Evolutionary conservation across 92 coral and sea anemone species (phyloP), one percentile per base, ranked within the genome.

Genomic region (Palythoa caribaeorum): DNA sequence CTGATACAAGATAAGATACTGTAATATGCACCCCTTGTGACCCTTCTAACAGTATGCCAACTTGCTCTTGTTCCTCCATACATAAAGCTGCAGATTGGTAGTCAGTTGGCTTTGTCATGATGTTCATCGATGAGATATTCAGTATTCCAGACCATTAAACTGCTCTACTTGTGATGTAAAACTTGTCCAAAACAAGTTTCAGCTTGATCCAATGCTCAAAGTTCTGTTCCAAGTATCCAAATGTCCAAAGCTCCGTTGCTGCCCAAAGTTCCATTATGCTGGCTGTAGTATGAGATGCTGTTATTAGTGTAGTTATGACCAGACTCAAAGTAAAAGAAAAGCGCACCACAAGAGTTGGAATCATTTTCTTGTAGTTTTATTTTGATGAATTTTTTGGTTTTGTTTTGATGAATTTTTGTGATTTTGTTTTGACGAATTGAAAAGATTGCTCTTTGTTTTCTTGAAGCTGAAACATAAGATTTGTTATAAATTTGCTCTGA

Each of bases 61-160:
- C 86, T 81, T 81, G 76, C 86, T 81, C 86, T 81, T 81, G 86
- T 81, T 81, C 75, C 86, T 81, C 86, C 86, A 81, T 81, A 71
- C 44, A 63, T 44, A 81, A 81, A 81, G 76, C 62, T 51, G 60
- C 62, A 44, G 86, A 81, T 50, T 81, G 86, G 86, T 79, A 79
- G 55, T 79, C 73, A 1, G 73, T 79, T 79, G 84, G 66, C 84
- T 7, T 17, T 62, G 73, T 69, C 73, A n/a, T 44, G 86, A 81
- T 19, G 86, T 47, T 63, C 86, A 47, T 81, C 73, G 48, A 47
- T 78, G 83, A 78, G 83, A 52, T 51, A 15, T 6, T 80, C 86
- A 40, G 86, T 81, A 81, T 39, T 65, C 86, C 76, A 65, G 60
- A 81, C 86, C 86, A 21, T 48, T 81, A 65, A 21, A 60, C 86